Base-by-base conservation (phyloP, 2,113 vertebrate species). In the Thunnus thynnus region DNA sequence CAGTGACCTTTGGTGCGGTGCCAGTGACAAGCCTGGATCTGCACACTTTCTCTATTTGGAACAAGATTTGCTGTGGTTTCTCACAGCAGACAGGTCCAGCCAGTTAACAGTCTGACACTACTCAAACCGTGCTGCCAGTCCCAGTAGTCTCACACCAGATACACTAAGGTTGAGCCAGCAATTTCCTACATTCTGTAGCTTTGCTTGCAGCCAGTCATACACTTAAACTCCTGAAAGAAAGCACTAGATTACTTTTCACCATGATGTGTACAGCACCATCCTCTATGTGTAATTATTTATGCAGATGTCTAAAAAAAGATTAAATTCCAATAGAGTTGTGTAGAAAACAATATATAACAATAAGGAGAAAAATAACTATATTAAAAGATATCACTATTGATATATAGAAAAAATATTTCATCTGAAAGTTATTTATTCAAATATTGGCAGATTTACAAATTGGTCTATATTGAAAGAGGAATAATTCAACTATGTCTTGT, bases 211-310 rank as follows among this genome's bases (percentile, higher is more conserved):
- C 74, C 32, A 20, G 72, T 88, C 86, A 61, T 60, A 73, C 72
- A 88, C 73, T 48, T 30, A 55, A 82, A 88, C 74, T 82, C 82
- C 83, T 76, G 65, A 85, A 70, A 80, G 65, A 83, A 81, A 66
- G 69, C 84, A 86, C 86, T 87, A 83, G 63, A 85, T 85, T 88
- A 90, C 74, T 91, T 91, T 91, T 86, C 86, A 87, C 85, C 83
- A 83, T 85, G 57, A 91, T 85, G 89, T 95, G 92, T 93, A 94
- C 88, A 95, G 94, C 94, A 95, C 93, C 93, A 89, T 94, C 86
- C 90, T 91, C 69, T 92, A 89, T 91, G 88, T 93, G 90, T 94
- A 90, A 90, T 93, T 95, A 94, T 94, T 93, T 95, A 94, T 94
- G 89, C 93, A 94, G 88, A 92, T 95, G 88, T 94, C 84, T 92